phyloP scores from a whole-genome alignment of 2,888 invertebrate genomes.

The Plebejus argus region DNA sequence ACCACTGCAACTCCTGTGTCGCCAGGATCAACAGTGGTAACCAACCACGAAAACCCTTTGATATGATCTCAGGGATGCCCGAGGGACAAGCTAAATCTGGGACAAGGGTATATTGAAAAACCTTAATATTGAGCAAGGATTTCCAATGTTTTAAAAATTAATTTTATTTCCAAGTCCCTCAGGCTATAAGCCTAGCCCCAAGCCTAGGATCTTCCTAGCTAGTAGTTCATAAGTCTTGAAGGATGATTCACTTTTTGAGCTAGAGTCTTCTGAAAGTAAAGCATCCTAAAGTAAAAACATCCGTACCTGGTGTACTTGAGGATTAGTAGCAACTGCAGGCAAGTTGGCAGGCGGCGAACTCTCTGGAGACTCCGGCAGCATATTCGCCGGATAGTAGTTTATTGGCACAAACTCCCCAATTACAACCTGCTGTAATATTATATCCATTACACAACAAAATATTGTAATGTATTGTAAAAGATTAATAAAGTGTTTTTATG shows the following conservation, averaged over 20 bases:
- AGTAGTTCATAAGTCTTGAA: no score
- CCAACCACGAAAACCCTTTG: no score
- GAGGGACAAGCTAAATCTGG: no score
- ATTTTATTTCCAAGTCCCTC: no score
- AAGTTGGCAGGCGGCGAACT: constrained; percentile 58
- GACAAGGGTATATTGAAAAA: no score
- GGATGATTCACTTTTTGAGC: not conserved
- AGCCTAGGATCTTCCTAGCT: no score
- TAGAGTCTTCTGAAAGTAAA: not conserved
- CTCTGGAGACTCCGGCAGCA: constrained; percentile 64
- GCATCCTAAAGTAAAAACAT: not conserved
- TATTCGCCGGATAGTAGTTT: constrained; percentile 58
- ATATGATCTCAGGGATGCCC: no score
- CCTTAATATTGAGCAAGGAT: no score
- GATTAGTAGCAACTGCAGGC: constrained; percentile 48
- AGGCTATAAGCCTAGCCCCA: no score
- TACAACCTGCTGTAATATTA: constrained; percentile 55
- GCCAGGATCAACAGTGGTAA: no score
- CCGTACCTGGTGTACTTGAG: constrained; percentile 71
- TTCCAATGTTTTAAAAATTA: no score
- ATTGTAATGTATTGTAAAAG: not conserved
- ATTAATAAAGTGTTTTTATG: not conserved
- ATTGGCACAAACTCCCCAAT: constrained; percentile 69
- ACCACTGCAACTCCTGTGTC: no score
- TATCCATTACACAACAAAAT: not conserved